phyloP scores from a whole-genome alignment of 2,888 invertebrate species.

The Conistra vaccinii region DNA sequence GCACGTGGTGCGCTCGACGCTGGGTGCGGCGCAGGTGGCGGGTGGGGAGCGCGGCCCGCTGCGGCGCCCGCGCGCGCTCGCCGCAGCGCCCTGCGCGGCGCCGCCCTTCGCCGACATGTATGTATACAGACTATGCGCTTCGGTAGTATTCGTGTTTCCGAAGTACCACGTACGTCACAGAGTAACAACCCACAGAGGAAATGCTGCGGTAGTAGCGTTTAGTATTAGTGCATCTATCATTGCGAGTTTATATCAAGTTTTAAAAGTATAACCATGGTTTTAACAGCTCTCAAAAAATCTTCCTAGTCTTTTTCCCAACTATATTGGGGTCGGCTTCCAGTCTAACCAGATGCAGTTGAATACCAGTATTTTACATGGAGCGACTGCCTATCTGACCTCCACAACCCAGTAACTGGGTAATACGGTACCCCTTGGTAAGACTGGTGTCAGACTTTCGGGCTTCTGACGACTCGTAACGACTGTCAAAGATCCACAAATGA shows the following conservation, averaged over 20 bases:
- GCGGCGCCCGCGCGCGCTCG: constrained; percentile 76
- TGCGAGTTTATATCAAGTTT: neutral
- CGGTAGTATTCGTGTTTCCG: neutral
- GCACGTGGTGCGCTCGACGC: constrained; percentile 81
- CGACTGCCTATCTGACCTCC: too few species aligned
- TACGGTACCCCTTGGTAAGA: too few species aligned
- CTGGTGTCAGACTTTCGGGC: too few species aligned
- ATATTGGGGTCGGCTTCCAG: too few species aligned
- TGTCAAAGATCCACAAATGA: too few species aligned
- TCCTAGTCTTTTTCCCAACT: too few species aligned
- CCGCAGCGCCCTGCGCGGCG: constrained; percentile 66
- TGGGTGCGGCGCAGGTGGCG: constrained; percentile 78
- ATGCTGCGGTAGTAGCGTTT: neutral
- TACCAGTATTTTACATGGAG: too few species aligned
- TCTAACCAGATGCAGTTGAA: too few species aligned
- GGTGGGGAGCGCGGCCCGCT: constrained; percentile 60
- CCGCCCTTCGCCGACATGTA: constrained; percentile 78
- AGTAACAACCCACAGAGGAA: neutral
- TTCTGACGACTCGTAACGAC: too few species aligned
- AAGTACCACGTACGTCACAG: neutral
- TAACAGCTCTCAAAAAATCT: neutral
- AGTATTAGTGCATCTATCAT: neutral
- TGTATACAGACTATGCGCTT: constrained; percentile 46
- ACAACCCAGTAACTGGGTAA: too few species aligned
- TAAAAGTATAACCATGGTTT: neutral